Evolutionary conservation across 37 sponge, comb jelly and placozoan species (phyloP), one percentile per base, ranked within the genome.

Genomic region (Ianthella basta): DNA sequence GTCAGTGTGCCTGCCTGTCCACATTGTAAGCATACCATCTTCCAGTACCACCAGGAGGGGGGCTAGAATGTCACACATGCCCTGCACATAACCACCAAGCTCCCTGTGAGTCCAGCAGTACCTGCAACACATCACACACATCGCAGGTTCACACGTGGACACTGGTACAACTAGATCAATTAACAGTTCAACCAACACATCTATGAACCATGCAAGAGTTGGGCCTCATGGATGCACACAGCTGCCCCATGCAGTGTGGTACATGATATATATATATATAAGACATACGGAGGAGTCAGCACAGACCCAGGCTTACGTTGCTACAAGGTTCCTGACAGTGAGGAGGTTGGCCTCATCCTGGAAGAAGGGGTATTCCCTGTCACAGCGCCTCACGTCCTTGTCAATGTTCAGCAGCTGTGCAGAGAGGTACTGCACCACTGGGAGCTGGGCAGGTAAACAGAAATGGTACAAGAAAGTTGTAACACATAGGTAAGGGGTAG

Each of bases 61-160:
- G 63, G 96, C 94, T 29, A 95, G 87, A 6, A 98, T 92, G 87
- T 98, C 98, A 78, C 94, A 93, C 98, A 98, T 98, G 4, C 98
- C 98, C 79, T 98, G 98, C 15, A 84, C 82, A 69, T 91, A 91
- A 32, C 88, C 94, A 2, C 88, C 88, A n/a, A 85, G 86, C 20
- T 83, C 65, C 56, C 87, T 79, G 73, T 94, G 89, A 23, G 56
- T 67, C 97, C 97, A 97, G 60, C 95, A 90, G 39, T 92, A 97
- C 33, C 87, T 92, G 72, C 65, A 79, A 27, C 20, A 65, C 21
- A 36, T 24, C 72, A 87, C 64, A 78, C 5, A 59, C 12, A 12
- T 27, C 64, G 5, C 13, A 29, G 8, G 27, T 57, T 57, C 59
- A 19, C 19, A 57, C 18, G 59, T 57, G 59, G 15, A 20, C 6